Conservation (phyloP, 2,113 vertebrate genomes). For the Megaptera novaeangliae region DNA sequence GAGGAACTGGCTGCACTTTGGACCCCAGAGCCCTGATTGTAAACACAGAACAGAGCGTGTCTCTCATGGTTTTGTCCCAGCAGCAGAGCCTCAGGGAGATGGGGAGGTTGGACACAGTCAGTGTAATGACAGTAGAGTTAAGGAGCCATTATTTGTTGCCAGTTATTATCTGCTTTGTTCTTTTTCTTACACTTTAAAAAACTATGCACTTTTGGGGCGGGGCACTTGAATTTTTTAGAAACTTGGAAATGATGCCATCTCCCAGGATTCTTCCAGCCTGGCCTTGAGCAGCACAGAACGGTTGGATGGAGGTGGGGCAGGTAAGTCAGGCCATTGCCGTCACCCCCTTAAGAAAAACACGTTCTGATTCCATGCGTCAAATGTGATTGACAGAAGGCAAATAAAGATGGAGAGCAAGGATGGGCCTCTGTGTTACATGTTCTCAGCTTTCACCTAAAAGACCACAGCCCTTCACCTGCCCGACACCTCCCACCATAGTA, state of each 20-base stretch:
- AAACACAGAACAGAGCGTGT: background rate
- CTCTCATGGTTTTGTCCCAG: background rate
- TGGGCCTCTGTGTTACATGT: background rate
- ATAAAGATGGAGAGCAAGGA: background rate
- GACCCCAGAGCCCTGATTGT: no score
- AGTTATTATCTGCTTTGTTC: background rate
- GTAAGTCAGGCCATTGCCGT: constrained; percentile 69
- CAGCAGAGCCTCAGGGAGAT: background rate
- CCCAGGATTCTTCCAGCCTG: constrained; percentile 77
- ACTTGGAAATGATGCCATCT: constrained; percentile 76
- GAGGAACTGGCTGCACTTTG: background rate
- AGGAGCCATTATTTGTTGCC: background rate
- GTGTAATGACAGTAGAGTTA: rapidly evolving
- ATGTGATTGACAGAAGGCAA: background rate
- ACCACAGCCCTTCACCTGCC: background rate
- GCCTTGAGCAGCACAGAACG: constrained; percentile 81
- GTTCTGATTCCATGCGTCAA: background rate
- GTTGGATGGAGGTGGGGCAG: constrained; percentile 85
- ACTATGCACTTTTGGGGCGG: background rate
- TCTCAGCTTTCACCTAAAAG: background rate
- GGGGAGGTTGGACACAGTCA: rapidly evolving
- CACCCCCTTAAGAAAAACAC: background rate
- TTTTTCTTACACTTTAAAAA: background rate
- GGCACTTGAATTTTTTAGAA: constrained; percentile 76
- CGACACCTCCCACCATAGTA: rapidly evolving